Evolutionary conservation across 2,888 invertebrate genomes (phyloP).

Genomic region (Drosophila yooni): DNA sequence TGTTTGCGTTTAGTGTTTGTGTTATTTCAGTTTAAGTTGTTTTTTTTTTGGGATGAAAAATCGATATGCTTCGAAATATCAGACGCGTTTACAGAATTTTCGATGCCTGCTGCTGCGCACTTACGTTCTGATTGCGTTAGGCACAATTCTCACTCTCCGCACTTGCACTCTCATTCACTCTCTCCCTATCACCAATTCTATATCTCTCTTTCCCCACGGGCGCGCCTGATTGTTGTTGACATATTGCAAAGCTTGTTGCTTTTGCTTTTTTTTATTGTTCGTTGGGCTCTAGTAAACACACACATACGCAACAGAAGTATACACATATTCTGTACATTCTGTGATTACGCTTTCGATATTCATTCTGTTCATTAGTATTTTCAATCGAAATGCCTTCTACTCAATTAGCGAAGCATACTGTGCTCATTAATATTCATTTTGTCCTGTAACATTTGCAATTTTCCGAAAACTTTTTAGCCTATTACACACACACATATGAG

Average conservation of each 20-base stretch:
- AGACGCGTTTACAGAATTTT: constrained; percentile 16
- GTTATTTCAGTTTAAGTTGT: not conserved
- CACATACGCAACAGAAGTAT: not conserved
- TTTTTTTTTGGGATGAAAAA: constrained; percentile 46
- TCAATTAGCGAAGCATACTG: not conserved
- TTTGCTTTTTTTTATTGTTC: constrained; percentile 14
- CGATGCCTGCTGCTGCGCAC: constrained; percentile 44
- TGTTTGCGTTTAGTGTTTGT: constrained; percentile 26
- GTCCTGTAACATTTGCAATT: not conserved
- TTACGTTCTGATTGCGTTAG: constrained; percentile 53
- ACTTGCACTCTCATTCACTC: constrained; percentile 1
- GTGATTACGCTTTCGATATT: constrained; percentile 20
- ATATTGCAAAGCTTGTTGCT: constrained; percentile 46
- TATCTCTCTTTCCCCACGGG: not conserved
- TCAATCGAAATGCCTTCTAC: constrained; percentile 10
- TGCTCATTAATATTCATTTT: constrained; percentile 6
- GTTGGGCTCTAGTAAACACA: constrained; percentile 35
- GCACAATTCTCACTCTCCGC: constrained; percentile 14
- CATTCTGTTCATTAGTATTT: constrained; percentile 1
- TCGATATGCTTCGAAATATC: constrained; percentile 51
- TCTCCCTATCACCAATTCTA: not conserved
- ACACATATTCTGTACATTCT: not conserved
- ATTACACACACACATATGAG: not conserved
- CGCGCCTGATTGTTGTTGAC: constrained; percentile 43
- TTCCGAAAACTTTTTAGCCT: not conserved